Evolutionary conservation across 2,113 vertebrate genomes (phyloP).

Genomic region (Syngnathus floridae): DNA sequence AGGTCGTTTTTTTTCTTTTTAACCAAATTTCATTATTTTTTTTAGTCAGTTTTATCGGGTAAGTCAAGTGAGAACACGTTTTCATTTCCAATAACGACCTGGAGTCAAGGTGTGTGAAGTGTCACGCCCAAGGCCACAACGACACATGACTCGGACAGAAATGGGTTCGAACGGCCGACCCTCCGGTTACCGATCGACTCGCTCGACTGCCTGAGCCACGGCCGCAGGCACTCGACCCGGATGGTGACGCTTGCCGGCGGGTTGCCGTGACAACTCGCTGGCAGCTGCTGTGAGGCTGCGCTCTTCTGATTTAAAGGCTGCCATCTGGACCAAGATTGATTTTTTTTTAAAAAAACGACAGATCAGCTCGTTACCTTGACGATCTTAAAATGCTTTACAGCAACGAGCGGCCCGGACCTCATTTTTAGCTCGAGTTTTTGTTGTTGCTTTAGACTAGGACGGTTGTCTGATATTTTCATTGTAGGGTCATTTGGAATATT

Average conservation of each 20-base stretch:
- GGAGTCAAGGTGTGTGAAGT: too few species aligned
- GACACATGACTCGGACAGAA: too few species aligned
- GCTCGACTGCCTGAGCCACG: too few species aligned
- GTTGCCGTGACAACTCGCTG: conserved; percentile 57
- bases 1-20: not conserved
- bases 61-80: too few species aligned
- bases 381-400: not conserved
- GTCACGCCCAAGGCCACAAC: too few species aligned
- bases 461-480: not conserved
- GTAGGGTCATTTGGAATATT: not conserved
- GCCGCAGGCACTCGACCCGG: conserved; percentile 38
- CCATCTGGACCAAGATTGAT: conserved; percentile 39
- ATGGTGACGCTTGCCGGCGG: conserved; percentile 42
- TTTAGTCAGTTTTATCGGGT: too few species aligned
- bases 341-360: conserved; percentile 6
- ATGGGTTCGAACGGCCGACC: too few species aligned
- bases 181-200: too few species aligned
- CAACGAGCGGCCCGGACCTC: not conserved
- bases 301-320: conserved; percentile 28
- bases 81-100: too few species aligned
- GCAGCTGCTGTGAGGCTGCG: conserved; percentile 27
- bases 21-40: too few species aligned
- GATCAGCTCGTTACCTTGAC: conserved; percentile 28
- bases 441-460: not conserved
- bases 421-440: not conserved